phyloP scores from a whole-genome alignment of 2,888 invertebrate species.

The Vanessa cardui region DNA sequence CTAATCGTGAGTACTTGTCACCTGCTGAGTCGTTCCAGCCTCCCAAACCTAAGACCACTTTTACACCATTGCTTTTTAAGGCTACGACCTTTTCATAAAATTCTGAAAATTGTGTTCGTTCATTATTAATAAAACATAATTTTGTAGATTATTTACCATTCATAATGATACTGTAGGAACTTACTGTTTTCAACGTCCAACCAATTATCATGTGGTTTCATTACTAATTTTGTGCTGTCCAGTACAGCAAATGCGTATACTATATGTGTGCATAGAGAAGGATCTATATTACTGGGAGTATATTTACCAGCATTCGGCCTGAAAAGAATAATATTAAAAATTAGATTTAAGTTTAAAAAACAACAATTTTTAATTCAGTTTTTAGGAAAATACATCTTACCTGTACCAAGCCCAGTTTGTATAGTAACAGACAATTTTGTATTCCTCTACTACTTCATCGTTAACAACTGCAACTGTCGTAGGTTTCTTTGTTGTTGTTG shows the following conservation, averaged over 20 bases:
- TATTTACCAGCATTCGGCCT: slow-evolving; percentile 91
- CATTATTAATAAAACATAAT: not conserved
- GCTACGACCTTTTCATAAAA: slow-evolving; percentile 94
- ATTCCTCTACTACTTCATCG: slow-evolving; percentile 67
- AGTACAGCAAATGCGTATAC: slow-evolving; percentile 96
- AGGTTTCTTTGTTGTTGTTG: slow-evolving; percentile 46
- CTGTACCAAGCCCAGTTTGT: slow-evolving; percentile 97
- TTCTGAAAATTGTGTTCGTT: slow-evolving; percentile 69
- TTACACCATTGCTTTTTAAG: slow-evolving; percentile 87
- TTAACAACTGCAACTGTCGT: slow-evolving; percentile 38
- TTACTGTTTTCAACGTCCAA: slow-evolving; percentile 93
- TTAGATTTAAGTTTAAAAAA: not conserved
- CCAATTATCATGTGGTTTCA: slow-evolving; percentile 94
- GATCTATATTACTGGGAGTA: slow-evolving; percentile 91
- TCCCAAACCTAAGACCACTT: slow-evolving; percentile 93
- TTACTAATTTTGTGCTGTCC: slow-evolving; percentile 87
- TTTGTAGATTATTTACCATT: not conserved
- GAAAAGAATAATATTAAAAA: slow-evolving; percentile 13
- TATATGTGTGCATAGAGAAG: slow-evolving; percentile 94
- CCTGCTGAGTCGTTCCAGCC: slow-evolving; percentile 98
- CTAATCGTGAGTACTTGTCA: slow-evolving; percentile 93
- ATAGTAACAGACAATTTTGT: slow-evolving; percentile 94
- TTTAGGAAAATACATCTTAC: slow-evolving; percentile 47
- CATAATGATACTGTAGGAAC: slow-evolving; percentile 49
- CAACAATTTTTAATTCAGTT: not conserved